Evolutionary conservation across 1,140 invertebrate species (phyloP), one percentile per base, ranked within the genome.

Genomic region (Drosophila lacteicornis): DNA sequence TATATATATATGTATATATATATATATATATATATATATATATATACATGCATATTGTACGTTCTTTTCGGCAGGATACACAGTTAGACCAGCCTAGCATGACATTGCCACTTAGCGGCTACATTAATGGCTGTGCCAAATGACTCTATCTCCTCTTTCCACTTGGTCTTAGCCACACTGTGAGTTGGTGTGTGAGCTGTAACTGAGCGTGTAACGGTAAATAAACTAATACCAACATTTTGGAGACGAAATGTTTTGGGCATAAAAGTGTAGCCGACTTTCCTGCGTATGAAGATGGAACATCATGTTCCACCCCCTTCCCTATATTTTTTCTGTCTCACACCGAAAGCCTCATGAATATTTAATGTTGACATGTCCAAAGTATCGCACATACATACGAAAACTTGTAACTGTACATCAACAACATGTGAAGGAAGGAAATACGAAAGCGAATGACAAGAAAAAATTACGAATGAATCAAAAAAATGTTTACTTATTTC

Each of bases 91-190:
- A 79, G 78, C 84, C 80, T 88, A 81, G 80, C 85, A 88, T 88
- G 84, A 88, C 84, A 88, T 88, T 84, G 85, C 85, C 84, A 88
- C 84, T 88, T 88, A 88, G 84, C 84, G 84, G 84, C 85, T 84
- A 90, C 85, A 90, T 88, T 88, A 88, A 88, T 90, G 84, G 80
- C 80, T 81, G 81, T 79, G 85, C 77, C 77, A 88, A 88, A 88
- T 88, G 84, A 82, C 74, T 69, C 70, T 71, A 75, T 73, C 59
- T 71, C 63, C 30, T 47, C 27, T 46, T 30, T 1, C 43, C 36
- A 6, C 51, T 53, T 2, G 7, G 27, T 30, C 30, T 17, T 27
- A 56, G 22, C 38, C 33, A 5, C 33, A 55, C 17, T 36, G 22
- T n/a, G 30, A 17, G 36, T 50, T 12, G 25, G 1, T 51, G 33